Base-by-base conservation (phyloP, 2,797 vertebrate species). In the Scleropages formosus region DNA sequence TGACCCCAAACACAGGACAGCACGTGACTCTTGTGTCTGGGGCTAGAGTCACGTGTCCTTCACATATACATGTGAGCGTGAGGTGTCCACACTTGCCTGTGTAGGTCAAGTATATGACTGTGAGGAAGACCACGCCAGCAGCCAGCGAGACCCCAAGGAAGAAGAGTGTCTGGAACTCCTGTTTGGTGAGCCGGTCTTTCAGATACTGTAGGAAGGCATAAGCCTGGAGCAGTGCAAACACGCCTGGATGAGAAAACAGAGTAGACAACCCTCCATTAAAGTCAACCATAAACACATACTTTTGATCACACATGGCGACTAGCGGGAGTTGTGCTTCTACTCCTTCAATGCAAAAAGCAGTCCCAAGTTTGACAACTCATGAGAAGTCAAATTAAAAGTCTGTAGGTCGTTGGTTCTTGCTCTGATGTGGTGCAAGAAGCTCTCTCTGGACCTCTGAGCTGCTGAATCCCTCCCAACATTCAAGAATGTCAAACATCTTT, bases 131-230 rank as follows among this genome's bases (percentile, higher is more conserved):
- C 68, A 90, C 86, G 26, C 96, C 96, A 11, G 97, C 98, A 78
- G 96, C 96, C 31, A 99, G 87, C 8, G 97, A 98, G 47, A 99
- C 95, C 1, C 96, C 97, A 77, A 99, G 91, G 87, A 99, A 97
- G 92, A 99, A 99, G 26, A 99, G 91, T 0, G 96, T 98, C 92
- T 99, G 97, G 87, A 99, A 99, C 89, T 99, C 97, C 82, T 99
- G 97, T 80, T 93, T 95, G 81, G 97, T 99, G 81, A 99, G 88
- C 81, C 95, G 88, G 87, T 99, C 97, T 91, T 97, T 95, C 84
- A 99, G 90, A 88, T 98, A 99, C 85, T 98, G 96, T 82, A 99
- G 91, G 87, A 98, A 98, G 0, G 97, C 95, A 44, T 99, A 99
- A 0, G 95, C 96, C 89, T 99, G 98, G 73, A 99, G 91, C 80